Conservation (phyloP, 2,888 invertebrate genomes). For the Lepetodrilus schrolli region DNA sequence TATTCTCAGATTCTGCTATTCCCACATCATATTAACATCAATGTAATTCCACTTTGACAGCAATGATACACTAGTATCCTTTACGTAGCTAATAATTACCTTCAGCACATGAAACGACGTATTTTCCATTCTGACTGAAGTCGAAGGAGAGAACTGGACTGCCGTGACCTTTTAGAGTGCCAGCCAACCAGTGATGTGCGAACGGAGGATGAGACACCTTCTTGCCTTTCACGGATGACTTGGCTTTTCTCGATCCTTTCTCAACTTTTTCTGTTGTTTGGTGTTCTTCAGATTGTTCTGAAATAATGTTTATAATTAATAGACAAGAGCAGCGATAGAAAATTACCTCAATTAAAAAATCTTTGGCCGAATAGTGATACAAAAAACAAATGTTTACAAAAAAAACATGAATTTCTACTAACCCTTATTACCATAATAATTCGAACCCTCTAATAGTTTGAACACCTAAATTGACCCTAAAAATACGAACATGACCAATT, state of each 20-base stretch:
- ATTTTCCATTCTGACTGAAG: slow-evolving; percentile 90
- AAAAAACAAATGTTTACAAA: too few relatives aligned
- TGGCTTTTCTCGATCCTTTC: slow-evolving; percentile 39
- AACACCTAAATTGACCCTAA: too few relatives aligned
- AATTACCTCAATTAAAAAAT: neutral
- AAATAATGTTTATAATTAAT: neutral
- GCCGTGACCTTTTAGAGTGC: slow-evolving; percentile 88
- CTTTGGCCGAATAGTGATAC: neutral
- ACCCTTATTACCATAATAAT: too few relatives aligned
- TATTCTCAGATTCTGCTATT: too few relatives aligned
- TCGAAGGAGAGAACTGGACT: slow-evolving; percentile 84
- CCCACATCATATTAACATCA: too few relatives aligned
- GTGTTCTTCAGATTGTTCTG: slow-evolving; percentile 25
- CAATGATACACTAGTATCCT: too few relatives aligned
- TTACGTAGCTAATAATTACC: slow-evolving; percentile 79
- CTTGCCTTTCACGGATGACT: slow-evolving; percentile 39
- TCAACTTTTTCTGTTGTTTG: slow-evolving; percentile 43
- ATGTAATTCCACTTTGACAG: too few relatives aligned
- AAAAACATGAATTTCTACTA: too few relatives aligned
- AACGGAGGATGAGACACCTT: slow-evolving; percentile 71
- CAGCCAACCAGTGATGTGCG: slow-evolving; percentile 86
- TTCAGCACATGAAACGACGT: slow-evolving; percentile 87
- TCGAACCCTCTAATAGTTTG: too few relatives aligned
- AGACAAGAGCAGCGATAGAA: neutral
- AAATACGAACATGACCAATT: too few relatives aligned